Base-by-base conservation (phyloP, 2,888 invertebrate species). In the Drosophila hamatofila region DNA sequence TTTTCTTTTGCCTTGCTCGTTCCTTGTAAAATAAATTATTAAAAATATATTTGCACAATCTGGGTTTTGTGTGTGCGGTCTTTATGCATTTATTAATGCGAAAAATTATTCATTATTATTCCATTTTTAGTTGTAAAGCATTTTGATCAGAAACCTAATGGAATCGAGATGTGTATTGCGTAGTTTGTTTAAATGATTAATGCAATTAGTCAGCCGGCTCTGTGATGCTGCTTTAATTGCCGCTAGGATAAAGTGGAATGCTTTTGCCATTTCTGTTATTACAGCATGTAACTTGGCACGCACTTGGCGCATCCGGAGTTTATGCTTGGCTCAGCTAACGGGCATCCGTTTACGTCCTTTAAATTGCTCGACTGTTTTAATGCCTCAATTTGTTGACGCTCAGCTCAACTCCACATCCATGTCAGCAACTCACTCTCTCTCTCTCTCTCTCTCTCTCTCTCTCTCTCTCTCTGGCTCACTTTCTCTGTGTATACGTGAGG, bases 121-220 rank as follows among this genome's bases (percentile, higher is more conserved):
- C 14, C 27, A 30, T 49, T 49, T 37, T n/a, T 37, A 21, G 23
- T 14, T 12, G n/a, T 3, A 11, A 11, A 35, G 21, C 4, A 27
- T 42, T 44, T 46, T 27, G 7, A 30, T 49, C 39, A 12, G 21
- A 18, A 33, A n/a, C 42, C 25, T 0, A 21, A 39, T 37, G 37
- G 37, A 11, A 23, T 11, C 3, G 16, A 12, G 14, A 27, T 25
- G n/a, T 35, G 42, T 44, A 70, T 75, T 66, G 69, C 63, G 70
- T 54, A 65, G 75, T 67, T 78, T 67, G 57, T 71, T 75, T 74
- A 44, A 72, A 66, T 75, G 65, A 59, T 65, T 66, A 80, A 77
- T 70, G 70, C 75, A 77, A 81, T 82, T 75, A 75, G 82, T 54
- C 60, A 52, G 54, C 46, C 41, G 42, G 54, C 57, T 64, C 72